Base-by-base conservation (phyloP, 2,888 invertebrate genomes). In the Protonemura montana region DNA sequence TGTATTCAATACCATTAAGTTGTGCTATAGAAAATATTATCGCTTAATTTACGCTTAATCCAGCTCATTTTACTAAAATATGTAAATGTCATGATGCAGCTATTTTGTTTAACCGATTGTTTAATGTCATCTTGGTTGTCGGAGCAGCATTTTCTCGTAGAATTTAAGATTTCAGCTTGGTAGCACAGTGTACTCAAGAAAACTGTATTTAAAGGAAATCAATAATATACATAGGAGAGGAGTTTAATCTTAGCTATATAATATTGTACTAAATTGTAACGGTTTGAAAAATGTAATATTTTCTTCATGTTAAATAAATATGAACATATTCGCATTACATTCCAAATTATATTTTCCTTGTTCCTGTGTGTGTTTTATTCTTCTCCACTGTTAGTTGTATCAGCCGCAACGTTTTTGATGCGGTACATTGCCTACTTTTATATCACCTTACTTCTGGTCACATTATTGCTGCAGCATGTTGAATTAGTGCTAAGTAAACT, bases 161-260 rank as follows among this genome's bases (percentile, higher is more conserved):
- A 13, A 41, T 41, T 41, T 41, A 41, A 41, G 41, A 13, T 13
- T 41, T 41, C 41, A 7, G 41, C 41, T 41, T 13, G 41, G 13
- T 13, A 41, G 5, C 41, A 7, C 13, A 41, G 13, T 10, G 35
- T 10, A 10, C 3, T 21, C 21, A 59, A 21, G 21, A 21, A 10
- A 59, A 59, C 2, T 59, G 7, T 21, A 59, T 7, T 59, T 21
- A 59, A 59, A 21, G 78, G 16, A 78, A 81, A 29, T 81, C 81
- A 81, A 81, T 81, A 81, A 81, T 81, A 30, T 81, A 81, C 28
- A 81, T 28, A 81, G 81, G 30, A 25, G 59, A 59, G 59, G 13
- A 41, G 1, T 21, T 10, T 13, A 59, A 1, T 16, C 3, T 21
- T 59, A 59, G 21, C 13, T 59, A 59, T 10, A 59, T 59, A 16